phyloP scores from a whole-genome alignment of 2,888 invertebrate species.

The Malthinus seriepunctatus region DNA sequence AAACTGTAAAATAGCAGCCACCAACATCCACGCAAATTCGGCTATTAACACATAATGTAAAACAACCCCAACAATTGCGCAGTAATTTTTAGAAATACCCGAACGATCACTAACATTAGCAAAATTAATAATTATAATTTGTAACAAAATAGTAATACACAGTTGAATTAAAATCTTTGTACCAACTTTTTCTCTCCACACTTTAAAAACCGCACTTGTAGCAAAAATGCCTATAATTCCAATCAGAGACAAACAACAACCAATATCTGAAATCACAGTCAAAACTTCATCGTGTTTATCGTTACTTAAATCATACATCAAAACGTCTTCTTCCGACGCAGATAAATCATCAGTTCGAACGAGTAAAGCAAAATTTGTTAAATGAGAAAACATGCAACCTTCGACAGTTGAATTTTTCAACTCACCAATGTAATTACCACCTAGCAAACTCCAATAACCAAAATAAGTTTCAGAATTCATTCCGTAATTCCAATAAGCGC shows the following conservation, averaged over 20 bases:
- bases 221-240: conserved; percentile 59
- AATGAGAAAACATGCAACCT: conserved; percentile 46
- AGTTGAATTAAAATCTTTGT: conserved; percentile 65
- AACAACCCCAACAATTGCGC: conserved; percentile 62
- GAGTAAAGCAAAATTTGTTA: conserved; percentile 63
- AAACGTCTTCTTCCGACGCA: conserved; percentile 22
- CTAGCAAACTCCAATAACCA: conserved; percentile 62
- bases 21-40: conserved; percentile 74
- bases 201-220: conserved; percentile 60
- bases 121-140: conserved; percentile 42
- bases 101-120: conserved; percentile 1
- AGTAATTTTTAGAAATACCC: conserved; percentile 54
- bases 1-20: conserved; percentile 70
- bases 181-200: conserved; percentile 65
- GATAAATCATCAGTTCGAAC: conserved; percentile 43
- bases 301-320: conserved; percentile 40
- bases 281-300: conserved; percentile 53
- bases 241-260: conserved; percentile 58
- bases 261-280: conserved; percentile 58
- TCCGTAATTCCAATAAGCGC: conserved; percentile 62
- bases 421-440: conserved; percentile 54
- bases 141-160: conserved; percentile 57
- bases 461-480: conserved; percentile 42
- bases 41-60: conserved; percentile 69
- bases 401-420: conserved; percentile 43